These are phyloP conservation scores for Griposia aprilina DNA, from an alignment of 2,888 invertebrate species.

Conservation along the genomic window DNA sequence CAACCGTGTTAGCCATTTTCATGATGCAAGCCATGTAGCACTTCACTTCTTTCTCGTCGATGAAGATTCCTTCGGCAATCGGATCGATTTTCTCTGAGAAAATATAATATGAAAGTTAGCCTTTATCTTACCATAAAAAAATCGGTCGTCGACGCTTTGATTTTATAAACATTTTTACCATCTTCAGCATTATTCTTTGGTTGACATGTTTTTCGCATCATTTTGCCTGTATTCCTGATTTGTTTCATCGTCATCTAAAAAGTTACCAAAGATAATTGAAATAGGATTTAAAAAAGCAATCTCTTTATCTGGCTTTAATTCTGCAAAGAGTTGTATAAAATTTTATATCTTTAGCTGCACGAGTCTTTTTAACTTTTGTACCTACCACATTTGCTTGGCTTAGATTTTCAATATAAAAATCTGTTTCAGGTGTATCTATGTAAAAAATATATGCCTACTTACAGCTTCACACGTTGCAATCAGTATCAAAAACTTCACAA, in stretches of 20 bases:
- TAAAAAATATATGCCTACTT: constrained; percentile 62
- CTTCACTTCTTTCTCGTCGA: constrained; percentile 87
- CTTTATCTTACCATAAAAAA: not conserved
- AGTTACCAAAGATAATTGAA: not conserved
- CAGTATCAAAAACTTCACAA: constrained; percentile 77
- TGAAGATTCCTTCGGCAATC: constrained; percentile 82
- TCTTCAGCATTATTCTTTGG: constrained; percentile 91
- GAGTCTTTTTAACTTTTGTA: too few species aligned
- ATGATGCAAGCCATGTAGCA: constrained; percentile 88
- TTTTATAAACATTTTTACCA: constrained; percentile 81
- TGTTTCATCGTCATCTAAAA: constrained; percentile 91
- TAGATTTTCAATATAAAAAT: too few species aligned
- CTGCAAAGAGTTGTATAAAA: too few species aligned
- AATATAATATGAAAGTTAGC: constrained; percentile 16
- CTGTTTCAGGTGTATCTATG: too few species aligned
- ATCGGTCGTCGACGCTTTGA: not conserved
- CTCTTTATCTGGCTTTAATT: too few species aligned
- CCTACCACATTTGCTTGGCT: too few species aligned
- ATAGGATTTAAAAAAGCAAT: too few species aligned
- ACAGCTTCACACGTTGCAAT: constrained; percentile 80
- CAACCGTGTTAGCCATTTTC: constrained; percentile 88
- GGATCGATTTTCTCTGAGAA: constrained; percentile 84
- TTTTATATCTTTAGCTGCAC: too few species aligned
- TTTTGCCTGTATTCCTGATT: constrained; percentile 91
- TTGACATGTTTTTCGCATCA: constrained; percentile 92